Percentiles rank a stretch among this genome's conserved stretches.
Conservation (phyloP, 1,140 invertebrate genomes). For the Drosophila littoralis region DNA sequence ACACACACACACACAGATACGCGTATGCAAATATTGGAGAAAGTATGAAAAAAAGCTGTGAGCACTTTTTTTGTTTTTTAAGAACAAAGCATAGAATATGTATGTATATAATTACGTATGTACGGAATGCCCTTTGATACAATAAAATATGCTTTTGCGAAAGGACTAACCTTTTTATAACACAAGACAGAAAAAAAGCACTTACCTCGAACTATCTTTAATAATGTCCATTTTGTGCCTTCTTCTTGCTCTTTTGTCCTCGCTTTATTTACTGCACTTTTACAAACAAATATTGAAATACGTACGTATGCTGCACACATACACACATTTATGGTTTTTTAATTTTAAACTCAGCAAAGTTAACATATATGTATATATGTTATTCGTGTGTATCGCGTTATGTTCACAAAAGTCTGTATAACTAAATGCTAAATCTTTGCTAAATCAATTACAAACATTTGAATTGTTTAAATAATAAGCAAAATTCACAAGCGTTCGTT, state of each 20-base stretch:
- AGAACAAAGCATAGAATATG: too few species aligned
- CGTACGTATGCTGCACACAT: slow-evolving; percentile 7
- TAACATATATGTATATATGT: neutral
- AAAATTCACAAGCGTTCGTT: slow-evolving; percentile 9
- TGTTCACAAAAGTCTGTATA: neutral
- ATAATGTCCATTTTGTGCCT: slow-evolving; percentile 27
- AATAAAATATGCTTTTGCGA: too few species aligned
- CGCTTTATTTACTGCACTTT: slow-evolving; percentile 6
- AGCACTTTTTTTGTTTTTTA: too few species aligned
- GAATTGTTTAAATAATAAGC: neutral
- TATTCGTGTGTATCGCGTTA: neutral
- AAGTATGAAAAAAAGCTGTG: neutral
- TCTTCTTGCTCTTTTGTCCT: neutral
- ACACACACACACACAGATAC: too few species aligned
- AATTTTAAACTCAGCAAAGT: neutral
- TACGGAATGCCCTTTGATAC: neutral
- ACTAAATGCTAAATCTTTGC: neutral
- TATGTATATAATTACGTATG: neutral
- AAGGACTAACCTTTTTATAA: neutral
- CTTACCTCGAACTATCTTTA: slow-evolving; percentile 31
- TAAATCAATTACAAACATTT: neutral
- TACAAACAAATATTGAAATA: neutral
- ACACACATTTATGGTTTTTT: neutral
- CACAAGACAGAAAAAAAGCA: neutral
- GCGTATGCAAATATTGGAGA: neutral